phyloP scores from a whole-genome alignment of 1,140 invertebrate species.

The Melitaea cinxia region DNA sequence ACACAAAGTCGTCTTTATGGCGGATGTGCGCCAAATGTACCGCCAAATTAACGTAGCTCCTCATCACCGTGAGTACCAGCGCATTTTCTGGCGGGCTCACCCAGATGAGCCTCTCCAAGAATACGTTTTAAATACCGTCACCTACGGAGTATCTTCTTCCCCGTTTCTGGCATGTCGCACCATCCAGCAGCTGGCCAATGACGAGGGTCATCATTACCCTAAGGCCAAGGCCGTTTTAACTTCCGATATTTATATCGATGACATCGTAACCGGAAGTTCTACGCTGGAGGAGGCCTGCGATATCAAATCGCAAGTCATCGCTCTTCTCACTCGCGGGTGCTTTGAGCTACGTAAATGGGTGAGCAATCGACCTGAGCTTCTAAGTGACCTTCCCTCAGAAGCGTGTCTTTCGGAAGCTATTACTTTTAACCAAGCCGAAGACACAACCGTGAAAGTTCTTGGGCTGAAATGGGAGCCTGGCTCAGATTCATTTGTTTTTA shows the following conservation, averaged over 20 bases:
- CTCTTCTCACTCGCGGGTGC: background rate
- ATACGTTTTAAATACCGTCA: background rate
- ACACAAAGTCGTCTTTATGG: background rate
- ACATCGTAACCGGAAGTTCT: background rate
- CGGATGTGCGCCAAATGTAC: background rate
- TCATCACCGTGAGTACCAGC: background rate
- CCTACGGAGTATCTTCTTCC: background rate
- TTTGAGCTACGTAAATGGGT: background rate
- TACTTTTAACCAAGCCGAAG: background rate
- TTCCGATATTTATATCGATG: background rate
- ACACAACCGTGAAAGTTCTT: background rate
- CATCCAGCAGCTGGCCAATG: background rate
- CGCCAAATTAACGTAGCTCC: background rate
- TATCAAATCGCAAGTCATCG: background rate
- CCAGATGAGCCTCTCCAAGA: background rate
- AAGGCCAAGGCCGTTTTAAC: background rate
- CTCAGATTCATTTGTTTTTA: background rate
- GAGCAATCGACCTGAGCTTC: background rate
- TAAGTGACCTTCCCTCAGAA: background rate
- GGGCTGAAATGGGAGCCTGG: background rate
- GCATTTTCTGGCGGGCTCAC: background rate
- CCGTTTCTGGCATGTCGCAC: background rate
- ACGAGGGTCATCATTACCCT: background rate
- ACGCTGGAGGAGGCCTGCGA: background rate
- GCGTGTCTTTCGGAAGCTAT: background rate